A percentile compares a stretch with the other conserved stretches of the same genome.
Conservation (phyloP, 2,113 vertebrate genomes). For the Puffinus mauretanicus region DNA sequence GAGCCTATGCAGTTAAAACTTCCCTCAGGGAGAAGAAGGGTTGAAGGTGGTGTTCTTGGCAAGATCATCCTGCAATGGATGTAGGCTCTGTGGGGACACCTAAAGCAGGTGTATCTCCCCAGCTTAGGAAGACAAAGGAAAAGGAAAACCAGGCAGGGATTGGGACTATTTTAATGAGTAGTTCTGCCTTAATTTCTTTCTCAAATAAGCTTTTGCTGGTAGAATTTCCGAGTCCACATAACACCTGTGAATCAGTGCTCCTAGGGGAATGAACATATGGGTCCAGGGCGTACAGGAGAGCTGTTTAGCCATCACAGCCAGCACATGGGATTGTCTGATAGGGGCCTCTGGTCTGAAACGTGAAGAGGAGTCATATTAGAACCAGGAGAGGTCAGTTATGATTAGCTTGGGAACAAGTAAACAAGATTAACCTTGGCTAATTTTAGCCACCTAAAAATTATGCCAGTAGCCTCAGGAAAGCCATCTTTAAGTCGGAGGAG, state of each 20-base stretch:
- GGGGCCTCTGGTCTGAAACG: background rate
- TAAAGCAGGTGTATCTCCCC: background rate
- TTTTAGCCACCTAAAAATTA: conserved; percentile 18
- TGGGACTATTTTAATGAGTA: accelerated
- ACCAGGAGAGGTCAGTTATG: background rate
- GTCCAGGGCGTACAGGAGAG: background rate
- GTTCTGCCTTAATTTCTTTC: background rate
- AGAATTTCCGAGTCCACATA: background rate
- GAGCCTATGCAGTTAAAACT: background rate
- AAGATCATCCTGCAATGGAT: background rate
- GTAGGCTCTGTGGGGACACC: background rate
- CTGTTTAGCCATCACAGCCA: background rate
- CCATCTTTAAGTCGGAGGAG: background rate
- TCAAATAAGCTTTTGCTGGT: background rate
- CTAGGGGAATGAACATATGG: background rate
- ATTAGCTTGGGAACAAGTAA: background rate
- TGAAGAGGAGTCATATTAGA: background rate
- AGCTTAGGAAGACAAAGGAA: background rate
- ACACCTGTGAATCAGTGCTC: background rate
- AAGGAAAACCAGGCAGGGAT: background rate
- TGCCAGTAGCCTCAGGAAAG: background rate
- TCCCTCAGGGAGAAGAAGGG: background rate
- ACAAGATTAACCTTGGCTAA: background rate
- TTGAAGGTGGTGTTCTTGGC: background rate
- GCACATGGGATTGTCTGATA: background rate